Base-by-base conservation (phyloP, 1,140 invertebrate genomes). In the Lordiphosa clarofinis region DNA sequence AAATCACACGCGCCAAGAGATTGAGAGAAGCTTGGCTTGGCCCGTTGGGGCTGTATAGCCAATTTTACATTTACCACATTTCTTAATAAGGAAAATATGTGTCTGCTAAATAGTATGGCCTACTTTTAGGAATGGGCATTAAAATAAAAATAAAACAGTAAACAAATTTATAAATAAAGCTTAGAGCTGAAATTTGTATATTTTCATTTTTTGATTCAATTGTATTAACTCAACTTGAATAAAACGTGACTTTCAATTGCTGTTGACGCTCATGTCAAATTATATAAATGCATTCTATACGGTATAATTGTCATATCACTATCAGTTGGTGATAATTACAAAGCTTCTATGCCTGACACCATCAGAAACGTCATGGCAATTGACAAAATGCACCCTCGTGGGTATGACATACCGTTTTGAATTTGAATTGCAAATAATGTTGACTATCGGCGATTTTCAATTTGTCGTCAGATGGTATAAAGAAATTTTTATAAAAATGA, bases 171-270 rank as follows among this genome's bases (percentile, higher is more conserved):
- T 15, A 15, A 1, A 15, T 38, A 38, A 42, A 62, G 42, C 43
- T 53, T 4, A 21, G 4, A 21, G 4, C 21, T 21, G 0, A 21
- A 21, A 15, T 3, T 15, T 10, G 21, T 33, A 39, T 28, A 24
- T n/a, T 36, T 24, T 66, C 13, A 66, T 47, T 65, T 56, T 56
- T 66, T 44, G n/a, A 36, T 66, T 66, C 58, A 70, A 66, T 70
- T 54, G 40, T 56, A 69, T 49, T 75, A 38, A 74, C 54, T 70
- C 60, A 60, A 57, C 56, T 64, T 59, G 47, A 47, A 39, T 31
- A 61, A 75, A 74, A 73, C 72, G 72, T 75, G 72, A 75, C 72
- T 36, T 21, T 42, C 44, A 73, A 73, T 66, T 66, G 56, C 33
- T 53, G 52, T 57, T 55, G 28, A 55, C 70, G 62, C 57, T 49